These are phyloP conservation scores for Tetanocera ferruginea DNA, from an alignment of 2,888 invertebrate genomes.

Conservation along the genomic window DNA sequence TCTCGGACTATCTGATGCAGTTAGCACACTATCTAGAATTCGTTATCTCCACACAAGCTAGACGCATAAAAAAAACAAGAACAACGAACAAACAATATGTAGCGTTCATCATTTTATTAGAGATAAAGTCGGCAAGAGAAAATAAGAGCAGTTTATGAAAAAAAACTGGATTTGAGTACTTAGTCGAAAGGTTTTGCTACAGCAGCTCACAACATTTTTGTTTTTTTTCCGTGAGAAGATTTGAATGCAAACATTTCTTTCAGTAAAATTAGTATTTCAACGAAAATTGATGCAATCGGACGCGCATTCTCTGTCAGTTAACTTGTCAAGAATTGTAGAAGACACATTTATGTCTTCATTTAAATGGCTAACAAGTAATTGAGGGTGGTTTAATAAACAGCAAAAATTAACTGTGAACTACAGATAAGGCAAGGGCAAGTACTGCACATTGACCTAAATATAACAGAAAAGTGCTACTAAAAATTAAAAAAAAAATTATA, in stretches of 20 bases:
- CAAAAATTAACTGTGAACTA: too few relatives aligned
- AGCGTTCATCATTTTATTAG: not conserved
- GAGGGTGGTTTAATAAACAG: too few relatives aligned
- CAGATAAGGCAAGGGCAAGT: too few relatives aligned
- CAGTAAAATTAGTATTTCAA: not conserved
- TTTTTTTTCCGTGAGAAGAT: not conserved
- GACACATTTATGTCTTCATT: too few relatives aligned
- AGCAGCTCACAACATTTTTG: not conserved
- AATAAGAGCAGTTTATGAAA: conserved; percentile 12
- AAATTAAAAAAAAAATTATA: too few relatives aligned
- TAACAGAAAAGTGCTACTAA: too few relatives aligned
- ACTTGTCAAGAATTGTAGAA: not conserved
- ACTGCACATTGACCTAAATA: too few relatives aligned
- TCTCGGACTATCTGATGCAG: not conserved
- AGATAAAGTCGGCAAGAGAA: conserved; percentile 3
- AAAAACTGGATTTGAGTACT: not conserved
- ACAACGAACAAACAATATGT: conserved; percentile 1
- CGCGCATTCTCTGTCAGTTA: not conserved
- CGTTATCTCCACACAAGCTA: not conserved
- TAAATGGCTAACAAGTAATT: too few relatives aligned
- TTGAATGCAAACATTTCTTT: too few relatives aligned
- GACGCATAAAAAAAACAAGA: not conserved
- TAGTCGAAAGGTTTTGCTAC: not conserved
- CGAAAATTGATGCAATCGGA: not conserved
- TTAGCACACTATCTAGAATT: not conserved